These are phyloP conservation scores for Heliocidaris erythrogramma DNA, from an alignment of 35 echinoderm and acorn worm genomes.

Conservation along the genomic window DNA sequence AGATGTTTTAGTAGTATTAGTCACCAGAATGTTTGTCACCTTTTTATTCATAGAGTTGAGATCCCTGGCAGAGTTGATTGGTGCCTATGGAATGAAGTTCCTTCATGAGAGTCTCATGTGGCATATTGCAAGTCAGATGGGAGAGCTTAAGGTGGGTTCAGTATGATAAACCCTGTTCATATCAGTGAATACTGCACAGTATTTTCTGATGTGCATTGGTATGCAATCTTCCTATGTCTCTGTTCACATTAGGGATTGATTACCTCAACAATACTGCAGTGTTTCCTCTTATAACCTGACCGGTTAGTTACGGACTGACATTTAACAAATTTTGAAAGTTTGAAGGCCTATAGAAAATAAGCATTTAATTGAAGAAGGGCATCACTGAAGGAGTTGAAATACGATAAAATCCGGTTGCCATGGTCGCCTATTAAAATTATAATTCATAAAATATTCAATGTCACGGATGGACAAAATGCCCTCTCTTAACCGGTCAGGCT, in stretches of 20 bases:
- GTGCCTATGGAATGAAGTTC: conserved; percentile 99
- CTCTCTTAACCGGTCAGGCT: no score
- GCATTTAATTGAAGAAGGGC: no score
- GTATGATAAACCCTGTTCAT: not conserved
- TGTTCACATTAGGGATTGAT: not conserved
- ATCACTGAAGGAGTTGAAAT: no score
- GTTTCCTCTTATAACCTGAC: no score
- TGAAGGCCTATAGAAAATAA: no score
- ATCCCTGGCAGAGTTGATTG: conserved; percentile 83
- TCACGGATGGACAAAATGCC: no score
- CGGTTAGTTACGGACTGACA: no score
- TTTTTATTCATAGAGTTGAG: conserved; percentile 72
- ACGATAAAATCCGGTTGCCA: no score
- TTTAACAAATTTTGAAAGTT: no score
- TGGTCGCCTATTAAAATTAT: no score
- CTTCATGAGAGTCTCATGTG: conserved; percentile 97
- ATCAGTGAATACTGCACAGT: not conserved
- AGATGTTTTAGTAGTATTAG: not conserved
- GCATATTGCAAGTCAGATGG: conserved; percentile 98
- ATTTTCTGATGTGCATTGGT: not conserved
- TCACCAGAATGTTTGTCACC: not conserved
- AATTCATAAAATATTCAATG: no score
- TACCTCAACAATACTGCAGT: no score
- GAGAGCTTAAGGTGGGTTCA: conserved; percentile 88
- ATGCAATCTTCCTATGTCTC: not conserved